These are phyloP conservation scores for Hycleus phaleratus DNA, from an alignment of 1,140 invertebrate species.

Conservation along the genomic window DNA sequence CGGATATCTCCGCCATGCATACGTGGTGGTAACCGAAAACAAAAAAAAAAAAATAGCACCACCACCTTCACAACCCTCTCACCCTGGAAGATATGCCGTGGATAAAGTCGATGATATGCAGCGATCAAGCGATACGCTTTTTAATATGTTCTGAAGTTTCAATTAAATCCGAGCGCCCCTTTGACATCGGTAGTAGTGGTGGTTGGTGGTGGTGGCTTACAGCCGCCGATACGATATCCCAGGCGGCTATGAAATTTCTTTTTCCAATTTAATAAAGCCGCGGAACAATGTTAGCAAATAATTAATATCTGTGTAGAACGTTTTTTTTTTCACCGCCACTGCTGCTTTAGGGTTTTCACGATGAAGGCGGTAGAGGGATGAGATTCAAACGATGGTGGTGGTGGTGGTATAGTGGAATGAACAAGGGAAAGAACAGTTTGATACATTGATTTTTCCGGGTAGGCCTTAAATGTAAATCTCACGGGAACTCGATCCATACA, in stretches of 20 bases:
- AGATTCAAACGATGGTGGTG: too few species aligned
- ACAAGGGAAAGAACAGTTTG: too few species aligned
- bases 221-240: slow-evolving; percentile 19
- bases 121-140: slow-evolving; percentile 10
- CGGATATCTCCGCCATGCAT: neutral
- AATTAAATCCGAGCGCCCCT: slow-evolving; percentile 24
- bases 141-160: slow-evolving; percentile 29
- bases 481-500: too few species aligned
- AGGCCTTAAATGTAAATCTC: too few species aligned
- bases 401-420: too few species aligned
- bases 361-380: too few species aligned
- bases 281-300: slow-evolving; percentile 29
- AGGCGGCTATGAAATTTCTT: slow-evolving; percentile 26
- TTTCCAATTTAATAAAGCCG: slow-evolving; percentile 30
- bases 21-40: too few species aligned
- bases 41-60: too few species aligned
- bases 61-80: too few species aligned
- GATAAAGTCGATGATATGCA: neutral
- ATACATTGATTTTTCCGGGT: too few species aligned
- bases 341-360: too few species aligned
- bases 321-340: neutral
- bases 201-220: slow-evolving; percentile 2
- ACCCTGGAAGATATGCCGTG: too few species aligned
- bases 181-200: slow-evolving; percentile 18
- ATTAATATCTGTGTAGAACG: slow-evolving; percentile 23